Base-by-base conservation (phyloP, 2,113 vertebrate genomes). In the Charadrius vociferus region DNA sequence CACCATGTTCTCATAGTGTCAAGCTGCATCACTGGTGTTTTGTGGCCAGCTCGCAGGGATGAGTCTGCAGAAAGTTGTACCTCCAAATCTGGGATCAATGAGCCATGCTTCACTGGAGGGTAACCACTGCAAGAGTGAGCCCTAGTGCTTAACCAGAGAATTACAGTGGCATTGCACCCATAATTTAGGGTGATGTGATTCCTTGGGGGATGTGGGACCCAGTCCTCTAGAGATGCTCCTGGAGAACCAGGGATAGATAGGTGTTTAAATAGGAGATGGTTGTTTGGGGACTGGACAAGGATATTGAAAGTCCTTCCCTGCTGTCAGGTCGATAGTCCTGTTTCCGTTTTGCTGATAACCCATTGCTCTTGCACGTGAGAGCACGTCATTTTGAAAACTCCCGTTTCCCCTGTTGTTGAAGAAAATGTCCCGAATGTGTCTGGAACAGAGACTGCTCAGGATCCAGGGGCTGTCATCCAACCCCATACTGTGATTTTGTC, bases 331-430 rank as follows among this genome's bases (percentile, higher is more conserved):
- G 55, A 71, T 24, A 73, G 58, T 34, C 13, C 36, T n/a, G 26
- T 82, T 88, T 74, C 67, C 29, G 30, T 88, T 80, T 89, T 72
- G 61, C 39, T 93, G 67, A 67, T 91, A 53, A 67, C 16, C 18
- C 49, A 79, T 84, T 39, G 19, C 10, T 23, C 58, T 85, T 70
- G 43, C n/a, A 52, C 2, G 0, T 29, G 30, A 81, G 45, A 83
- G 17, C 43, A 68, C 47, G 23, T 81, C 80, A 34, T 78, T 86
- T 47, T 81, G 78, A 66, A 92, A 92, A 68, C 15, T 95, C 41
- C 41, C 0, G 0, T 81, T 93, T 91, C 26, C 26, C 84, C 68
- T 91, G 13, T 53, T 78, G 10, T 39, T 62, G 59, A 88, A 93
- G 90, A 70, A 58, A 53, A 78, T 14, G 50, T 43, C 30, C 52